Evolutionary conservation across 2,797 vertebrate genomes (phyloP).

Genomic region (Pempheris klunzingeri): DNA sequence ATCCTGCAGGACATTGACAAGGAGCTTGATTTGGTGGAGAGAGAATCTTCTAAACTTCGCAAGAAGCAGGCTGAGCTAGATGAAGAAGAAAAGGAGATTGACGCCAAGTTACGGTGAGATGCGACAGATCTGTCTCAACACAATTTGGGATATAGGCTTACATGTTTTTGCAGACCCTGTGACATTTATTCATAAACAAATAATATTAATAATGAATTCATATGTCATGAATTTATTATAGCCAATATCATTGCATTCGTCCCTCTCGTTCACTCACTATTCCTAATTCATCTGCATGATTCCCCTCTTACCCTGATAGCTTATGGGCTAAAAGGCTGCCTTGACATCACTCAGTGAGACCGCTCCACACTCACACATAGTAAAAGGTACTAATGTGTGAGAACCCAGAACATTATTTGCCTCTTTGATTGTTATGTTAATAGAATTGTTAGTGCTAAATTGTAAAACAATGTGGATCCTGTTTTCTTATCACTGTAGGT

Average conservation of each 20-base stretch:
- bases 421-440: slow-evolving; percentile 40
- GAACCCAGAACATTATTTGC: slow-evolving; percentile 56
- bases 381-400: slow-evolving; percentile 84
- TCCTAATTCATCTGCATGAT: slow-evolving; percentile 78
- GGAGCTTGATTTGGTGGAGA: slow-evolving; percentile 96
- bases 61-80: slow-evolving; percentile 99
- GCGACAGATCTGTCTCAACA: slow-evolving; percentile 13
- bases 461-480: neutral
- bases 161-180: slow-evolving; percentile 11
- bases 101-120: slow-evolving; percentile 91
- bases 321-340: slow-evolving; percentile 85
- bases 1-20: slow-evolving; percentile 99
- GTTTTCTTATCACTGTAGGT: slow-evolving; percentile 78
- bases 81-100: slow-evolving; percentile 99
- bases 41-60: slow-evolving; percentile 98
- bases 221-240: slow-evolving; percentile 23
- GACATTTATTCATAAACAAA: slow-evolving; percentile 18
- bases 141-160: neutral
- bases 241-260: slow-evolving; percentile 47
- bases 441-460: slow-evolving; percentile 4
- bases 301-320: slow-evolving; percentile 78
- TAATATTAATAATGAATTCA: neutral
- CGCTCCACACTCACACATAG: slow-evolving; percentile 80
- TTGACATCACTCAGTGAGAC: slow-evolving; percentile 82
- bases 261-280: slow-evolving; percentile 49